These are phyloP conservation scores for Onthophagus sagittarius DNA, from an alignment of 2,888 invertebrate species.

Conservation along the genomic window DNA sequence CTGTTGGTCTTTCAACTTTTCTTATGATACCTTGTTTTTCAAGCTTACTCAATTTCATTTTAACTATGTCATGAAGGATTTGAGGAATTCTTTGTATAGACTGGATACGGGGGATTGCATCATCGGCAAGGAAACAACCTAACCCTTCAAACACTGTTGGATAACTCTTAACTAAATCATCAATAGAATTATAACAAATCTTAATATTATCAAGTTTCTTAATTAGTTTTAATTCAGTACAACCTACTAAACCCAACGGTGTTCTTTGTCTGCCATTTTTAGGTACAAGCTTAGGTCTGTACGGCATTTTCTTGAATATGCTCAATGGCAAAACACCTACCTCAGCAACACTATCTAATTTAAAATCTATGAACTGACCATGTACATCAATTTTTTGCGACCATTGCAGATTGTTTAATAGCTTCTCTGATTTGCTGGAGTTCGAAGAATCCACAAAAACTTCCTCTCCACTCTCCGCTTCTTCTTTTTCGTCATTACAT, in stretches of 20 bases:
- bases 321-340: background rate
- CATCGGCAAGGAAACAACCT: background rate
- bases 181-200: background rate
- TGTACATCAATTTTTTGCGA: background rate
- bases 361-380: too few species aligned
- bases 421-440: background rate
- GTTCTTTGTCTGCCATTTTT: background rate
- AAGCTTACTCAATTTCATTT: background rate
- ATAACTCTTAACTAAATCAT: background rate
- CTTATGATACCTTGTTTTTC: background rate
- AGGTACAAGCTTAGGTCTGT: background rate
- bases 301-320: background rate
- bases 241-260: slow-evolving; percentile 5
- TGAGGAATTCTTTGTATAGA: background rate
- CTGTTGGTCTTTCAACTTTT: background rate
- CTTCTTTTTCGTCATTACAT: background rate
- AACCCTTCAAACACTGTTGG: slow-evolving; percentile 2
- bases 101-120: slow-evolving; percentile 2
- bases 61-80: background rate
- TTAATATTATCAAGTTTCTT: background rate
- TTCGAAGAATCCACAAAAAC: slow-evolving; percentile 18
- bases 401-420: background rate
- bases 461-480: slow-evolving; percentile 14
- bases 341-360: background rate
- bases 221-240: background rate